Conservation (phyloP, 2,888 invertebrate species). For the Ellobium chinense region DNA sequence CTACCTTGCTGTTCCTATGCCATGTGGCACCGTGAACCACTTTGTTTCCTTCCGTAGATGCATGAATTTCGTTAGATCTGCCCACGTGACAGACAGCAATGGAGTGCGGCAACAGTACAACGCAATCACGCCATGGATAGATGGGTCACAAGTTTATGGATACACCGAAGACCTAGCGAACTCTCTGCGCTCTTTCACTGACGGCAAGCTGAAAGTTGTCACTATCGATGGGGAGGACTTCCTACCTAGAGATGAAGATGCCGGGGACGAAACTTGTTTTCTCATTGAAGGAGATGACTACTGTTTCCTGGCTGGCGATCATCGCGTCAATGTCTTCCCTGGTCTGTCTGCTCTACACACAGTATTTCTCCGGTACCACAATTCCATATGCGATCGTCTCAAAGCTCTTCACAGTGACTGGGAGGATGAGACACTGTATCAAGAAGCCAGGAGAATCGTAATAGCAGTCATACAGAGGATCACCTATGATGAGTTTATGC, state of each 20-base stretch:
- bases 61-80: constrained; percentile 18
- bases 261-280: background rate
- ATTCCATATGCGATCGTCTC: constrained; percentile 48
- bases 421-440: constrained; percentile 53
- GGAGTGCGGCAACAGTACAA: constrained; percentile 87
- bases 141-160: constrained; percentile 83
- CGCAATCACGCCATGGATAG: constrained; percentile 90
- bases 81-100: background rate
- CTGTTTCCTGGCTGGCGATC: constrained; percentile 49
- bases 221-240: constrained; percentile 6
- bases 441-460: constrained; percentile 49
- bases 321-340: constrained; percentile 51
- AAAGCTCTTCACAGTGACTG: constrained; percentile 40
- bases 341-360: constrained; percentile 54
- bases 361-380: constrained; percentile 56
- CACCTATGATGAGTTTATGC: constrained; percentile 18
- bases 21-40: no score
- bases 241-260: background rate
- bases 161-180: constrained; percentile 31
- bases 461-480: constrained; percentile 3
- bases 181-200: background rate
- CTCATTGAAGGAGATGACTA: background rate
- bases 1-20: no score
- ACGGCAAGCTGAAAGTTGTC: constrained; percentile 7
- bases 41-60: background rate